Evolutionary conservation across 2,888 invertebrate genomes (phyloP), one percentile per base, ranked within the genome.

Genomic region (Spialia ferax): DNA sequence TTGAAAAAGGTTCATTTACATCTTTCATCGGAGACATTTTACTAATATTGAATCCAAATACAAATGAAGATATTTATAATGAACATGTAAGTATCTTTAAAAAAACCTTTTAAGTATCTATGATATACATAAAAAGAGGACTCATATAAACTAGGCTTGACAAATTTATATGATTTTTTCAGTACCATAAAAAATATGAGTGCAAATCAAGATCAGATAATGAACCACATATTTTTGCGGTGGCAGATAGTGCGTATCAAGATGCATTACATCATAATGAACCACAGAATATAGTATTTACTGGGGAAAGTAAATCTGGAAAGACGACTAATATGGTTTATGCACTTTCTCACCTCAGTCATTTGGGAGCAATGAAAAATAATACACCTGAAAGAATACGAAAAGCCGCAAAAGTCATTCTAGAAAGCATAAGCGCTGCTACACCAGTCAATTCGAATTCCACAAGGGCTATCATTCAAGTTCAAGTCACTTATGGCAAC

Each of bases 251-350:
- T 70, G 97, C 98, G 38, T 98, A 97, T 84, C 98, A 98, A 92
- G 97, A 98, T 81, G 97, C 98, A 89, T 88, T 98, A 74, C 99
- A 99, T 85, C 97, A 98, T 83, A 96, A 96, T 75, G 96, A 96
- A 75, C 96, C 97, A 2, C 98, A 99, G 86, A 96, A 97, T 84
- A 96, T 99, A 69, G 94, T 99, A 4, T 95, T 99, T 74, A 96
- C 97, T 50, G 99, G 99, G 0, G 99, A 99, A 93, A 97, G 97
- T 74, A 97, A 97, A 80, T 97, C 98, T 0, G 99, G 99, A 1
- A 99, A 99, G 92, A 97, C 98, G 0, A 97, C 97, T 32, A 98
- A 97, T 82, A 96, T 97, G 85, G 91, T 96, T 45, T 96, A 97
- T 73, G 90, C 98, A 54, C 91, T 98, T 29, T 95, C 96, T 62